These are phyloP conservation scores for Carterocephalus palaemon DNA, from an alignment of 2,888 invertebrate genomes.

Conservation along the genomic window DNA sequence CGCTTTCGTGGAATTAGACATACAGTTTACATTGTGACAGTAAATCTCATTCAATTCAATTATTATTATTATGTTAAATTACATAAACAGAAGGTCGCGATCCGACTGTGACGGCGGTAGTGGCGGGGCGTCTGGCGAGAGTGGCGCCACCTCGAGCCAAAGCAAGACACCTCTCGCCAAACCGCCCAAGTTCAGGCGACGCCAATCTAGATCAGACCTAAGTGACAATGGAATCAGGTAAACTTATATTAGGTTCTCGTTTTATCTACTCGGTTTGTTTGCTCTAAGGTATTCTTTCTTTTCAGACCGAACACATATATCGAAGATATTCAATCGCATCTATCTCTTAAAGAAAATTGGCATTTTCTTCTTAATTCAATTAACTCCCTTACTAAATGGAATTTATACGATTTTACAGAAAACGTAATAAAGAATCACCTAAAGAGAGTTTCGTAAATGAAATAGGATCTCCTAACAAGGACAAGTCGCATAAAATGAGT, in stretches of 20 bases:
- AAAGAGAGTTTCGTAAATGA: conserved; percentile 59
- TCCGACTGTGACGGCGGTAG: conserved; percentile 69
- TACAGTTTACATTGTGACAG: too few species aligned
- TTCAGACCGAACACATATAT: conserved; percentile 19
- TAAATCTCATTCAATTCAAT: too few species aligned
- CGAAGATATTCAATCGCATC: conserved; percentile 13
- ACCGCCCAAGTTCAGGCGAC: conserved; percentile 59
- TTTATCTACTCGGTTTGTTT: conserved; percentile 4
- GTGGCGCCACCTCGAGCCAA: conserved; percentile 69
- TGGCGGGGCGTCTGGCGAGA: conserved; percentile 67
- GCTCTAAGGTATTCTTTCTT: conserved; percentile 18
- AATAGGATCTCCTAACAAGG: conserved; percentile 49
- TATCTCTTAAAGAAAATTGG: conserved; percentile 24
- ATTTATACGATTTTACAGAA: conserved; percentile 47
- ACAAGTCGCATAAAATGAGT: conserved; percentile 53
- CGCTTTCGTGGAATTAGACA: too few species aligned
- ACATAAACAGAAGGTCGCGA: conserved; percentile 47
- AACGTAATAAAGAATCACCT: conserved; percentile 63
- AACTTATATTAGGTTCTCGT: conserved; percentile 12
- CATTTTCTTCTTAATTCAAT: conserved; percentile 18
- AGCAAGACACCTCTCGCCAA: conserved; percentile 59
- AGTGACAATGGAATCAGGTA: conserved; percentile 62
- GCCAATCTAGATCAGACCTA: conserved; percentile 58
- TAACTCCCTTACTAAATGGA: conserved; percentile 19
- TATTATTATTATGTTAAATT: too few species aligned